A percentile compares a stretch with the other conserved stretches of the same genome.
Conservation (phyloP, 2,113 vertebrate genomes). For the Silurus glanis region DNA sequence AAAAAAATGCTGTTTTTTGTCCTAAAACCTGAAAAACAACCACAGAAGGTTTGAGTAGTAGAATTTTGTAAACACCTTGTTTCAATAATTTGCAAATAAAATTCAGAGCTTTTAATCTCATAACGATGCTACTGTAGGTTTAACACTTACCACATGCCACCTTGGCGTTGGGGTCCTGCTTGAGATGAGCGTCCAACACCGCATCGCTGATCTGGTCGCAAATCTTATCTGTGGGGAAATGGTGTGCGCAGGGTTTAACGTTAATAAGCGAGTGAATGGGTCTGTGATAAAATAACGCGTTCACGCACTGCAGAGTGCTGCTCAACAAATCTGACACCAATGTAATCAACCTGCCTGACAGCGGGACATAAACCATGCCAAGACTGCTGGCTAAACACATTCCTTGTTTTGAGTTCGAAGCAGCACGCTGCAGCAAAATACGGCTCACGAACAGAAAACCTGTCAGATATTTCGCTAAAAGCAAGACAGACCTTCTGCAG, state of each 20-base stretch:
- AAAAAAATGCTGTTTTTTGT: fast-evolving
- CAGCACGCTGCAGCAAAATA: background rate
- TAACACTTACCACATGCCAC: conserved; percentile 73
- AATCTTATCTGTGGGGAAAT: conserved; percentile 67
- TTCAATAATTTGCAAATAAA: too few relatives aligned
- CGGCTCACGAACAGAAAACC: background rate
- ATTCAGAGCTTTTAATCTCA: background rate
- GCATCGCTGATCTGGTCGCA: conserved; percentile 79
- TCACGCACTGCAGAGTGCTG: background rate
- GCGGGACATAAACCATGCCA: background rate
- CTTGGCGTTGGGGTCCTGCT: conserved; percentile 74
- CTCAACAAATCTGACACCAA: background rate
- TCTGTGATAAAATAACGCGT: background rate
- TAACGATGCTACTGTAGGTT: background rate
- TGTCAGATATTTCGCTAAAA: background rate
- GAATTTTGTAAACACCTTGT: background rate
- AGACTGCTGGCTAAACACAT: background rate
- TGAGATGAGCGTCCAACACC: conserved; percentile 73
- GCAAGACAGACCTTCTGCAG: too few relatives aligned
- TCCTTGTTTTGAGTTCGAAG: background rate
- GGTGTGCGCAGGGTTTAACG: background rate
- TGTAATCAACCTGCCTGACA: background rate
- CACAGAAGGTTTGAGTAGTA: background rate
- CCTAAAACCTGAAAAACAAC: background rate
- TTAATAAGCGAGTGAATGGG: background rate